Percentiles rank a stretch among this genome's conserved stretches.
These are phyloP conservation scores for Zoanthus sansibaricus DNA, from an alignment of 92 coral and sea anemone genomes.

Conservation along the genomic window DNA sequence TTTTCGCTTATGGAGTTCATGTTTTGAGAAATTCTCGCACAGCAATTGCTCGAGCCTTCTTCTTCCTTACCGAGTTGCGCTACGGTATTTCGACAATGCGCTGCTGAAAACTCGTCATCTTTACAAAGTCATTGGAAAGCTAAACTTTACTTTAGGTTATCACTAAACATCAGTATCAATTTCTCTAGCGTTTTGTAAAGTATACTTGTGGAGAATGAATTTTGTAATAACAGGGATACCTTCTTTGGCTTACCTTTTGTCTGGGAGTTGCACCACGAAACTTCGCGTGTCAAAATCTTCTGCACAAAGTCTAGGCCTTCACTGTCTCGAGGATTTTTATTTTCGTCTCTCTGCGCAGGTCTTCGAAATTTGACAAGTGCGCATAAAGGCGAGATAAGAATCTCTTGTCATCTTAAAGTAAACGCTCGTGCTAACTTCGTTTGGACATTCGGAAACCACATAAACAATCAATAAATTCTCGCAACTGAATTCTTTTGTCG, in stretches of 20 bases:
- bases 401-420: conserved; percentile 5
- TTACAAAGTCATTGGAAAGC: conserved; percentile 26
- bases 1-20: not conserved
- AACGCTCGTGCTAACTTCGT: conserved; percentile 12
- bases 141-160: conserved; percentile 42
- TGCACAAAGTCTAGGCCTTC: conserved; percentile 28
- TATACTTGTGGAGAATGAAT: not conserved
- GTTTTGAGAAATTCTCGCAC: not conserved
- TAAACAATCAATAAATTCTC: conserved; percentile 24
- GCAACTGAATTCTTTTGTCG: not conserved
- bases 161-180: conserved; percentile 44
- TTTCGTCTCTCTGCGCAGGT: conserved; percentile 48
- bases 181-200: conserved; percentile 22
- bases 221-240: not conserved
- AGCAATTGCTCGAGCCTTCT: not conserved
- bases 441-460: not conserved
- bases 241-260: conserved; percentile 20
- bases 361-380: conserved; percentile 38
- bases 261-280: conserved; percentile 10
- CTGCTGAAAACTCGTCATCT: not conserved
- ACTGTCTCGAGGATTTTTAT: conserved; percentile 37
- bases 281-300: conserved; percentile 50
- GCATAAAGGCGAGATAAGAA: conserved; percentile 39
- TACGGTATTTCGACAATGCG: not conserved
- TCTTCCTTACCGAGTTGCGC: not conserved